A percentile compares a stretch with the other conserved stretches of the same genome.
phyloP scores from a whole-genome alignment of 2,797 vertebrate species.

The Strix occidentalis region DNA sequence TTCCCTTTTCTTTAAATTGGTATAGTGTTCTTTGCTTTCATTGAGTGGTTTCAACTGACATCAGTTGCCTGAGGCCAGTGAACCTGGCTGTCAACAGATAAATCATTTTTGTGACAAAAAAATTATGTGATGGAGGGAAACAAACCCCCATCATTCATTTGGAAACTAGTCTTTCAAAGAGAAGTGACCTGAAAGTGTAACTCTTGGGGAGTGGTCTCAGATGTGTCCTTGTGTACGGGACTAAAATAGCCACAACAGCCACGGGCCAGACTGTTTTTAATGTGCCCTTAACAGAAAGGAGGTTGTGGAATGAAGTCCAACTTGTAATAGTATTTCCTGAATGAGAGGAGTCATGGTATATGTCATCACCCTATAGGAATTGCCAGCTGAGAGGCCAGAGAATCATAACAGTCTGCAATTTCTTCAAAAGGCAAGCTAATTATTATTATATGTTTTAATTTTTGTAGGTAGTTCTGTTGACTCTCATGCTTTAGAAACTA shows the following conservation, averaged over 20 bases:
- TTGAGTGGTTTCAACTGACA: constrained; percentile 27
- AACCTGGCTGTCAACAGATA: constrained; percentile 50
- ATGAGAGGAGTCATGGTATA: neutral
- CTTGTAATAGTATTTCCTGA: neutral
- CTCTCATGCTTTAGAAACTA: neutral
- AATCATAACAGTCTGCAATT: neutral
- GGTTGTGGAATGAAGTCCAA: neutral
- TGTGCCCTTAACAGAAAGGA: neutral
- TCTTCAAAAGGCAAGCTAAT: neutral
- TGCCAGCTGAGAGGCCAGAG: neutral
- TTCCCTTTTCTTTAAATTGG: neutral
- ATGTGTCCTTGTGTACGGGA: neutral
- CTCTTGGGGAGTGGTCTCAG: neutral
- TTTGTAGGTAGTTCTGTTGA: neutral
- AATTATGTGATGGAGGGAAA: neutral
- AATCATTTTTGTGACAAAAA: constrained; percentile 35
- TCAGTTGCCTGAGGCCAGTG: constrained; percentile 14
- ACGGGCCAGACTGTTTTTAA: neutral
- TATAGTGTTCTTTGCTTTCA: neutral
- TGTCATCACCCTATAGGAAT: neutral
- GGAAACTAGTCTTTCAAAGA: neutral
- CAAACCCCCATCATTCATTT: neutral
- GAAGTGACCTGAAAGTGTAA: constrained; percentile 25
- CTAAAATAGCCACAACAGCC: neutral
- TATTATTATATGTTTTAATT: neutral